Evolutionary conservation across 1,140 invertebrate species (phyloP), one percentile per base, ranked within the genome.

Genomic region (Hetaerina americana): DNA sequence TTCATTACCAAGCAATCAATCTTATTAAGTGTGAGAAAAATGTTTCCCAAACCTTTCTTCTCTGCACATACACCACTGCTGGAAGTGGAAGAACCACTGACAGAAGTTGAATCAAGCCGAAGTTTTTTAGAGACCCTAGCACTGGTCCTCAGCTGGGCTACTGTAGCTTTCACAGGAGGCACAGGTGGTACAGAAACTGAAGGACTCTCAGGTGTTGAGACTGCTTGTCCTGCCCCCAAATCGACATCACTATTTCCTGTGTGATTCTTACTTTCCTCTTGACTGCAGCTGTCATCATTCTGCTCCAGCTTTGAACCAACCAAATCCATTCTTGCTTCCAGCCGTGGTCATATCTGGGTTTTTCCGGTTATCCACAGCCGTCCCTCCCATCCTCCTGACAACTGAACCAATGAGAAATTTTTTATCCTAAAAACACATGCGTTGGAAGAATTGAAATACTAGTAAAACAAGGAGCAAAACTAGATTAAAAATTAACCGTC

Each of bases 71-170:
- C n/a, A n/a, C n/a, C n/a, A n/a, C 15, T 12, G 2, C 40, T 57
- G 40, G 40, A 57, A n/a, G 22, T 5, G 40, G n/a, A 18, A 57
- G 15, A 18, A 57, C 31, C 31, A 57, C 40, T 57, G 15, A 57
- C 40, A 57, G 40, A 57, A 3, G 73, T 8, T 22, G 66, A 69
- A 66, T 74, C 73, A 24, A 74, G 73, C 26, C 70, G 69, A 40
- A 73, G 68, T 29, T 74, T 74, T 27, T 74, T 74, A 3, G 72
- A 73, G 22, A 74, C 73, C 66, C 73, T 67, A 6, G 73, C 73
- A 71, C 73, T 74, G 57, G 73, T 40, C 10, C 73, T 49, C 25
- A 74, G 29, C 70, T 70, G 73, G 1, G 67, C 27, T 28, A 28
- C 25, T 25, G 25, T 18, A 2, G 24, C 27, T 28, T 26, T 26